Base-by-base conservation (phyloP, 2,888 invertebrate species). In the Aspidiotus destructor region DNA sequence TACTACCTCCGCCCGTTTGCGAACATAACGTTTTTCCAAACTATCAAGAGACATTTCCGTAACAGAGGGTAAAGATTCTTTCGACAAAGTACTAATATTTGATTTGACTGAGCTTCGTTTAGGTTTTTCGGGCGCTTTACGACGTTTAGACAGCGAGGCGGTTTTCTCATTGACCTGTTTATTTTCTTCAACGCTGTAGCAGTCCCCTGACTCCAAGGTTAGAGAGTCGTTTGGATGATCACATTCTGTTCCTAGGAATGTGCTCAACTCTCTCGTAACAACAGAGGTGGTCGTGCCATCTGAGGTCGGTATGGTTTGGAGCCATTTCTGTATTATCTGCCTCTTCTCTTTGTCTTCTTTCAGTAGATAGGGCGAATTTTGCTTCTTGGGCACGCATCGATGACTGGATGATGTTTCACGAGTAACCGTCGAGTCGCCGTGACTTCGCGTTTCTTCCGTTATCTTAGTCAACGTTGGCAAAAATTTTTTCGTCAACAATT, bases 401-500 rank as follows among this genome's bases (percentile, higher is more conserved):
- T 28, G 28, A 16, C 28, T 58, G 58, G 28, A 58, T 8, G 11
- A 8, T 13, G 16, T 28, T 40, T 40, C 40, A 8, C 17, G 28
- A 17, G 40, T 8, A 28, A 11, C 40, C 13, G 17, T 58, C 1
- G 48, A 48, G 15, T 58, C 58, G 40, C 41, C 41, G 44, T 86
- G 42, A n/a, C 58, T 58, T 17, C 44, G 58, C 15, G 16, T 57
- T 78, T 91, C 92, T 79, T 92, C 92, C 0, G 89, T 89, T 74
- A 92, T 92, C 74, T 86, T 85, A 67, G 85, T 82, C 7, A 92
- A 79, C 62, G 86, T 85, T 1, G 92, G 92, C 70, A 86, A 83
- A 75, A 88, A 92, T 70, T 86, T 82, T 78, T 92, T 91, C 0
- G 86, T 79, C 54, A 85, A 83, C 87, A 92, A 91, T 80, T 92